Evolutionary conservation across 2,113 vertebrate species (phyloP), one percentile per base, ranked within the genome.

Genomic region (Plotosus lineatus): DNA sequence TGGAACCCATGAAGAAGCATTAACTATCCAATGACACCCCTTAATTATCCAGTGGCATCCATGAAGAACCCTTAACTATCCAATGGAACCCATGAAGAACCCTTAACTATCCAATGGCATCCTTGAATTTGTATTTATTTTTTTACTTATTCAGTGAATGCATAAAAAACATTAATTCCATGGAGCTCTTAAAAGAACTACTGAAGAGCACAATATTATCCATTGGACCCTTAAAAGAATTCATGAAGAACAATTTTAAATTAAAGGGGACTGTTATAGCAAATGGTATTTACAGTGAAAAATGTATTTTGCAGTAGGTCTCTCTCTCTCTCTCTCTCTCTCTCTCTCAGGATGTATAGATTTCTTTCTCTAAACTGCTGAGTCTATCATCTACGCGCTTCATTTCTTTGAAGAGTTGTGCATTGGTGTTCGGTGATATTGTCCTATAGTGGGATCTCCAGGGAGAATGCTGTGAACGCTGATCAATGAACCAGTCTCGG

Each of bases 401-500:
- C 51, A 21, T 46, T n/a, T 60, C 10, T 71, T 23, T 33, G 33
- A 42, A 21, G 26, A 28, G 15, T 28, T 23, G 36, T 23, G 23
- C 40, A 50, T 26, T 7, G 61, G 26, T 28, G 36, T 69, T 28
- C 66, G 17, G 26, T 69, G 72, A 56, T 65, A 79, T 58, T 63
- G 63, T 79, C 53, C 66, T 63, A 56, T 85, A 68, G 51, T 21
- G 40, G 31, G 17, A 66, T 75, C 81, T 76, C 83, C 38, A 40
- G 78, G 61, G 68, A 56, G 89, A 91, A 85, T 88, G 85, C 87
- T 82, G 63, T 82, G 82, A 73, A 80, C 69, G 3, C 1, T 82
- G 85, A 92, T 92, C 90, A 84, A 89, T 90, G 82, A 83, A 86
- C 73, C 81, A 87, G 66, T 78, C 84, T 85, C 82, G 81, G 87